Conservation (phyloP, 2,113 vertebrate species). For the Daboia siamensis region DNA sequence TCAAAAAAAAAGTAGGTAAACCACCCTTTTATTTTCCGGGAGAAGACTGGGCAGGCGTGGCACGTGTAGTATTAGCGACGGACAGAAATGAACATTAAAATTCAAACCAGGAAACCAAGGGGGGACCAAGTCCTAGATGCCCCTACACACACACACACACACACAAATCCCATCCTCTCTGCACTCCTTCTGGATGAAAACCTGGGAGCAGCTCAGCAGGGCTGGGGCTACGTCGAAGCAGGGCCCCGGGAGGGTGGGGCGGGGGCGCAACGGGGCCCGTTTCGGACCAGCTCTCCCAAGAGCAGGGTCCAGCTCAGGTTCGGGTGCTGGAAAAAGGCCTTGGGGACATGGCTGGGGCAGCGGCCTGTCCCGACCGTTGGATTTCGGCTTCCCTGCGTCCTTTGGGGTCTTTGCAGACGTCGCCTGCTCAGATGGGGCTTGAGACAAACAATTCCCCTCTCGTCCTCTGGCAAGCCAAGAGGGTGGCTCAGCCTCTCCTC, state of each 20-base stretch:
- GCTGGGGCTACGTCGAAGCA: not conserved
- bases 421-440: not conserved
- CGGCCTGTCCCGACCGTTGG: too few species aligned
- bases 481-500: not conserved
- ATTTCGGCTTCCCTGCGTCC: not conserved
- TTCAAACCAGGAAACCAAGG: not conserved
- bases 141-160: not conserved
- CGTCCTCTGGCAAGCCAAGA: not conserved
- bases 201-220: not conserved
- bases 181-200: not conserved
- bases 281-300: not conserved
- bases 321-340: not conserved
- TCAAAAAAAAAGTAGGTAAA: not conserved
- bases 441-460: not conserved
- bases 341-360: not conserved
- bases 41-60: rapidly evolving
- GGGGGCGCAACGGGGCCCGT: not conserved
- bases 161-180: not conserved
- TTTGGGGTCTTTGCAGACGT: not conserved
- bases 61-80: rapidly evolving
- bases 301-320: not conserved
- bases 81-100: not conserved
- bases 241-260: not conserved
- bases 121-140: not conserved
- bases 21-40: not conserved